Evolutionary conservation across 2,888 invertebrate species (phyloP), one percentile per base, ranked within the genome.

Genomic region (Xestia rhomboidea): DNA sequence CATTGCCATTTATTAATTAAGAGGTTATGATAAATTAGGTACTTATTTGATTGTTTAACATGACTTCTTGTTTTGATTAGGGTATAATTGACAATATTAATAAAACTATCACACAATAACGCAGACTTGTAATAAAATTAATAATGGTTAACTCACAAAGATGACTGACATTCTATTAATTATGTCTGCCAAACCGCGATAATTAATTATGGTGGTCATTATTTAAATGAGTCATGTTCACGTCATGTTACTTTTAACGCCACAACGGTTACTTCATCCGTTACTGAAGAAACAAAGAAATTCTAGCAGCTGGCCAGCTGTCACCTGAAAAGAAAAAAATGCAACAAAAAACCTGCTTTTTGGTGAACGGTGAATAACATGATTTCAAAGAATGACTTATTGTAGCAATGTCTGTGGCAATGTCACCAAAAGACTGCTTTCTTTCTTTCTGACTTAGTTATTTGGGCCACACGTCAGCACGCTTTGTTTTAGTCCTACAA

Each of bases 1-100:
- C 77, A 73, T 83, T 60, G 13, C 64, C 24, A 76, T 73, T 79
- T 57, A 85, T 77, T 79, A 77, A 73, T 77, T 76, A 86, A 49
- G 62, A 71, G 24, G 64, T 57, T 62, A 5, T 63, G 44, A 69
- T 63, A 63, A 60, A 68, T 64, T n/a, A n/a, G n/a, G n/a, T n/a
- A n/a, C n/a, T n/a, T 57, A 49, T 68, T 51, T 62, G 30, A 49
- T 44, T 68, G 49, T 76, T 21, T 66, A 44, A 18, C 11, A 27
- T 41, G 51, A 69, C 69, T 82, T 69, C 66, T 77, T 62, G 54
- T 74, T 74, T 77, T 73, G 63, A 44, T 70, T 73, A 34, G 62
- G 2, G 34, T 67, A 41, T 69, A 60, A 63, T 63, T 79, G 34
- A 44, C 38, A 46, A 60, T 34, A 75, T 67, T 67, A 62, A 24